Percentiles rank a stretch among this genome's conserved stretches.
These are phyloP conservation scores for Symphodus melops DNA, from an alignment of 2,113 vertebrate genomes.

Conservation along the genomic window DNA sequence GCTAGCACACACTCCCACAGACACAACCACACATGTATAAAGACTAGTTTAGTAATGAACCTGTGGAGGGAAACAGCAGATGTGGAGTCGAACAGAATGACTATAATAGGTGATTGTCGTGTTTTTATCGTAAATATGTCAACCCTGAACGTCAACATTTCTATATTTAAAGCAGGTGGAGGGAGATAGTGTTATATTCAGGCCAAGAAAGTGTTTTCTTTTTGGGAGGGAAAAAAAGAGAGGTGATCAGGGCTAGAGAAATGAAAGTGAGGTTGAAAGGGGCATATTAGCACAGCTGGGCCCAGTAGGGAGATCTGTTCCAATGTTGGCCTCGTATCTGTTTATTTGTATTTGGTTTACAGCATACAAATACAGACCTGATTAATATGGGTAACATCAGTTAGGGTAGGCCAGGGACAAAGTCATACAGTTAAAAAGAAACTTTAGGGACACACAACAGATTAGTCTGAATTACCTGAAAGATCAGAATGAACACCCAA, in stretches of 20 bases:
- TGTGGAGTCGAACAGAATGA: constrained; percentile 35
- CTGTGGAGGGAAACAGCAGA: constrained; percentile 60
- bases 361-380: constrained; percentile 54
- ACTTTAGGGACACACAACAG: constrained; percentile 38
- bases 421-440: constrained; percentile 56
- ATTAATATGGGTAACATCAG: constrained; percentile 49
- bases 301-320: constrained; percentile 44
- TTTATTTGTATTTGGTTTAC: constrained; percentile 59
- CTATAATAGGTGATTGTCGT: constrained; percentile 15
- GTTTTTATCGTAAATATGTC: constrained; percentile 21
- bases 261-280: constrained; percentile 41
- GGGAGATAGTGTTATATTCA: background rate
- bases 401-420: constrained; percentile 39
- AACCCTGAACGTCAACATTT: constrained; percentile 24
- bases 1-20: constrained; percentile 12
- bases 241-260: constrained; percentile 20
- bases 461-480: constrained; percentile 7
- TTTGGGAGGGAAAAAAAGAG: constrained; percentile 1
- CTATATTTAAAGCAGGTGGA: background rate
- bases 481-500: constrained; percentile 1
- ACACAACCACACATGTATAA: background rate
- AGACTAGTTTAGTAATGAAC: background rate
- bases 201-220: background rate
- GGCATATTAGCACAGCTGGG: constrained; percentile 57
- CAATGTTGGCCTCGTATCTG: constrained; percentile 46